These are phyloP conservation scores for Himantopus leucocephalus DNA, from an alignment of 2,113 vertebrate genomes.

Conservation along the genomic window DNA sequence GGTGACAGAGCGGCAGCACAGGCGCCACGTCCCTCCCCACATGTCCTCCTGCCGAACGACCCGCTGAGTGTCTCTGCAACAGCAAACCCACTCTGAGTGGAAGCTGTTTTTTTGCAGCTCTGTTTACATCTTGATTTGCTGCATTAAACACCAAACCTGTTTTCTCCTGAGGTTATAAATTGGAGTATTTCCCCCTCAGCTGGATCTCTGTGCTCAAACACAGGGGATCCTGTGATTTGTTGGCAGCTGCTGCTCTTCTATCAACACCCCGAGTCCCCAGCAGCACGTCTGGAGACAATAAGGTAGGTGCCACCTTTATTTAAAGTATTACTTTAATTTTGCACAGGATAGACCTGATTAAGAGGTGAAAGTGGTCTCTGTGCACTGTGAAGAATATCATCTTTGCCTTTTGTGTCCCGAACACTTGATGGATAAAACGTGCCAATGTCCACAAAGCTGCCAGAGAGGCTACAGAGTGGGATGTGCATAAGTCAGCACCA, in stretches of 20 bases:
- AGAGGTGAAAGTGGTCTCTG: background rate
- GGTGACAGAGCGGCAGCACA: rapidly evolving
- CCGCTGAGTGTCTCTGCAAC: rapidly evolving
- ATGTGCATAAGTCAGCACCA: background rate
- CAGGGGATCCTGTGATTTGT: background rate
- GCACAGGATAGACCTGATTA: background rate
- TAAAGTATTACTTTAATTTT: background rate
- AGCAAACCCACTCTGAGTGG: too few species aligned
- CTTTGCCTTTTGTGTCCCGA: background rate
- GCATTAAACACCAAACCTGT: background rate
- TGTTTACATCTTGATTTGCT: background rate
- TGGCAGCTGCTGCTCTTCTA: too few species aligned
- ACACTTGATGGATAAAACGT: background rate
- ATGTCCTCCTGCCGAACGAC: rapidly evolving
- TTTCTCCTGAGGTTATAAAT: background rate
- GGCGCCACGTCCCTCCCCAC: rapidly evolving
- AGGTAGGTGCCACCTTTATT: background rate
- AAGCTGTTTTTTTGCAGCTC: rapidly evolving
- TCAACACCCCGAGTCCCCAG: too few species aligned
- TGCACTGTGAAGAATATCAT: background rate
- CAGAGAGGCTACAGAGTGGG: background rate
- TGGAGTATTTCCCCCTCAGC: background rate
- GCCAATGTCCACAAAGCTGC: background rate
- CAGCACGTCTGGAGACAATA: rapidly evolving
- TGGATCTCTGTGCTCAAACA: background rate